Evolutionary conservation across 2,113 vertebrate genomes (phyloP), one percentile per base, ranked within the genome.

Genomic region (Dromaius novaehollandiae): DNA sequence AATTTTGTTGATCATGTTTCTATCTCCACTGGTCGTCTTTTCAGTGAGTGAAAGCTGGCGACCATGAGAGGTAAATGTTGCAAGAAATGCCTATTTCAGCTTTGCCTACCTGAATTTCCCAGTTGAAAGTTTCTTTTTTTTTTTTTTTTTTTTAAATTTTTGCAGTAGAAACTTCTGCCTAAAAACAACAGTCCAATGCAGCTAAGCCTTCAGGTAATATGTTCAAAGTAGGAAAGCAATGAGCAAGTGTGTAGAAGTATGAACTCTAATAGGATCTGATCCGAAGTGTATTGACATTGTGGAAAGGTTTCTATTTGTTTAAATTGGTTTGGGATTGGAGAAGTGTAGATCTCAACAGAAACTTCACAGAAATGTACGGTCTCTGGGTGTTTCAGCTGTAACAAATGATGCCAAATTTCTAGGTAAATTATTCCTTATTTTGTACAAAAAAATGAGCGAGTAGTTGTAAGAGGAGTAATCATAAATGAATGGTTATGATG

Each of bases 91-190:
- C 2, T 50, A 86, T 92, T 96, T 96, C 92, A 96, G 61, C 69
- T 88, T 64, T 68, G 74, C 21, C 0, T 94, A 65, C 71, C 80
- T 79, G 96, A 95, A 94, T 95, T 96, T 94, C 86, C n/a, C 82
- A 60, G 64, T 30, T 90, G 80, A 89, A 94, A 92, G 82, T 83
- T 95, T 80, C 95, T 96, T 96, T 95, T 96, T 74, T 97, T 92
- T 80, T 82, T 74, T 93, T 71, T 55, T 75, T 71, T n/a, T 71
- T 55, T 75, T 71, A 32, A 42, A 19, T n/a, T 82, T 92, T 60
- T 86, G 48, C 78, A 82, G 80, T 75, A 94, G 92, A 90, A 96
- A 86, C 86, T 86, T 86, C 82, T 86, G 64, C 51, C 61, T 84
- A 93, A 93, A 56, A 91, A 95, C 68, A 92, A 53, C 64, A 82